Base-by-base conservation (phyloP, 2,888 invertebrate genomes). In the Synergus gifuensis region DNA sequence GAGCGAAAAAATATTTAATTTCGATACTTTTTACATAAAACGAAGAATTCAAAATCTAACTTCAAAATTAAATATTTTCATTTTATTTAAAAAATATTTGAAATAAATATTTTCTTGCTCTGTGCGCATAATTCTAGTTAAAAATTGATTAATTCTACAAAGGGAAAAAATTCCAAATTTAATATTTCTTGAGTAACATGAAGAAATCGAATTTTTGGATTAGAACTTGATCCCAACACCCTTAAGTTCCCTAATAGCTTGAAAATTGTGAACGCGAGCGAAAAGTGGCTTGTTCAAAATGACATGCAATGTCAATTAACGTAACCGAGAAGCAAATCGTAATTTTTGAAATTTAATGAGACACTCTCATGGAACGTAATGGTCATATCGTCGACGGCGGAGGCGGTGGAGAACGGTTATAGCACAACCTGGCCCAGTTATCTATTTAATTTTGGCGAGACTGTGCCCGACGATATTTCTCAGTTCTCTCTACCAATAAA, bases 391-490 rank as follows among this genome's bases (percentile, higher is more conserved):
- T 60, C 76, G 80, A 62, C 80, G 78, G 78, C 40, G 62, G 78
- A 78, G 76, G 73, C 66, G 79, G 81, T 78, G 84, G 83, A 87
- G 82, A 87, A 88, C 88, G 86, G 86, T 88, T 87, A 88, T 88
- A 87, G 88, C 86, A 86, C 86, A 86, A 87, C 85, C 87, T 88
- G 88, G 84, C 88, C 87, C 86, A 88, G 88, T 87, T 88, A 87
- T 88, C 85, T 88, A 88, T 88, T 88, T 88, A 88, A 87, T 85
- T 82, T 78, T 81, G 80, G 76, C 82, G 77, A 76, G 79, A 78
- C 62, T 62, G 22, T 28, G 5, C 1, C 28, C 14, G 62, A 62
- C 12, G n/a, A 66, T 66, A 66, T 66, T 66, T 66, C 66, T 64
- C n/a, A 64, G 64, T 64, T 40, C 9, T 66, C 66, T 66, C 11